Base-by-base conservation (phyloP, 2,888 invertebrate genomes). In the Athrips mouffetella region DNA sequence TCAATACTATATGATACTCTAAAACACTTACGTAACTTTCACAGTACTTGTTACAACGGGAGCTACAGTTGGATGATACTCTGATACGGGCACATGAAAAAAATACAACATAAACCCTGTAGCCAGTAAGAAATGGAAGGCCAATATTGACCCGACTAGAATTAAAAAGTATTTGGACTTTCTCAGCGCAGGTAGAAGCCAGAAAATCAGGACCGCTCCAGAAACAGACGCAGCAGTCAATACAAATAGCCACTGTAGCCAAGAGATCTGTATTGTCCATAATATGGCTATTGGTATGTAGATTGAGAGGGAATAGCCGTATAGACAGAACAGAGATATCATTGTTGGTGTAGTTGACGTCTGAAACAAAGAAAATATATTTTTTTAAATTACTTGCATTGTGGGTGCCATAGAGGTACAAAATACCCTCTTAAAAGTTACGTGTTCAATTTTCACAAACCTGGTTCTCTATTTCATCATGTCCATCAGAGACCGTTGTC, bases 261-360 rank as follows among this genome's bases (percentile, higher is more conserved):
- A 92, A 16, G 90, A 89, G 10, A 92, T 90, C 76, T 94, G 95
- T 63, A 98, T 94, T 0, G 96, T 93, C 97, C 98, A 98, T 31
- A 98, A 86, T 56, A 98, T 92, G 2, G 98, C 95, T 6, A 97
- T 94, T 3, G 98, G 98, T 67, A 99, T 92, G 82, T 97, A 99
- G 67, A 98, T 95, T 25, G 96, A 92, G 39, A 99, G 87, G 0
- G 98, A 98, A 80, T 99, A 99, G 6, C 98, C 99, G 71, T 98
- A 99, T 7, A 98, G 90, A 76, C 98, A 98, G 70, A 98, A 91
- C 7, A 98, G 90, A 58, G 98, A 96, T 60, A 98, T 89, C 70
- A 96, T 89, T 15, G 93, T 91, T 15, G 94, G 93, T 0, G 90
- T 82, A 21, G 87, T 83, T 15, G 87, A 75, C 7, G 86, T 76